These are phyloP conservation scores for Oryzias woworae DNA, from an alignment of 2,113 vertebrate species.

Conservation along the genomic window DNA sequence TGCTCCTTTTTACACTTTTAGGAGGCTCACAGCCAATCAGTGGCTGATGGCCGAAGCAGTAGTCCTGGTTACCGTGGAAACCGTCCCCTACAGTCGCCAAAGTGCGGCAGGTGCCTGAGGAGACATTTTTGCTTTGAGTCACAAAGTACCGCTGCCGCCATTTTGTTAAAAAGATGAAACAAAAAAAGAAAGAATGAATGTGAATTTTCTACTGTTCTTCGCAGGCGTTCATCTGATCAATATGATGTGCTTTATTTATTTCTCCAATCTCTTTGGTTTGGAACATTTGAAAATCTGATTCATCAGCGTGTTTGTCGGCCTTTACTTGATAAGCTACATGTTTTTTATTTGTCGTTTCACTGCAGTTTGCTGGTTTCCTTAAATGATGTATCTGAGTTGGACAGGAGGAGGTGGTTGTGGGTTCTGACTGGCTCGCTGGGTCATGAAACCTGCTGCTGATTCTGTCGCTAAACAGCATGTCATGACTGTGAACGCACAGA, in stretches of 20 bases:
- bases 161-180: constrained; percentile 19
- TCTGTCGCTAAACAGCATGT: constrained; percentile 48
- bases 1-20: constrained; percentile 33
- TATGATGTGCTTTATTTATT: constrained; percentile 63
- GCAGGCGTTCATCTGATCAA: constrained; percentile 56
- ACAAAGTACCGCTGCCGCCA: constrained; percentile 35
- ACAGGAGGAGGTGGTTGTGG: constrained; percentile 34
- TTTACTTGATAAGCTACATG: constrained; percentile 68
- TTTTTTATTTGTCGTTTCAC: constrained; percentile 41
- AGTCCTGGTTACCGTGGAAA: constrained; percentile 60
- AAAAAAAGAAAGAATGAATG: constrained; percentile 32
- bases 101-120: constrained; percentile 74
- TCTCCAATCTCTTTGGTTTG: constrained; percentile 60
- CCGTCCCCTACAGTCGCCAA: constrained; percentile 63
- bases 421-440: constrained; percentile 41
- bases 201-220: constrained; percentile 75
- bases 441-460: constrained; percentile 24
- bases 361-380: constrained; percentile 64
- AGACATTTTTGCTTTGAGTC: constrained; percentile 68
- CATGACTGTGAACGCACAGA: constrained; percentile 48
- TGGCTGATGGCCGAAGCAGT: constrained; percentile 51
- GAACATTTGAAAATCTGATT: constrained; percentile 63
- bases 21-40: constrained; percentile 49
- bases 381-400: constrained; percentile 52
- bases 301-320: constrained; percentile 65